Base-by-base conservation (phyloP, 2,797 vertebrate species). In the Ctenochaetus hawaiiensis region DNA sequence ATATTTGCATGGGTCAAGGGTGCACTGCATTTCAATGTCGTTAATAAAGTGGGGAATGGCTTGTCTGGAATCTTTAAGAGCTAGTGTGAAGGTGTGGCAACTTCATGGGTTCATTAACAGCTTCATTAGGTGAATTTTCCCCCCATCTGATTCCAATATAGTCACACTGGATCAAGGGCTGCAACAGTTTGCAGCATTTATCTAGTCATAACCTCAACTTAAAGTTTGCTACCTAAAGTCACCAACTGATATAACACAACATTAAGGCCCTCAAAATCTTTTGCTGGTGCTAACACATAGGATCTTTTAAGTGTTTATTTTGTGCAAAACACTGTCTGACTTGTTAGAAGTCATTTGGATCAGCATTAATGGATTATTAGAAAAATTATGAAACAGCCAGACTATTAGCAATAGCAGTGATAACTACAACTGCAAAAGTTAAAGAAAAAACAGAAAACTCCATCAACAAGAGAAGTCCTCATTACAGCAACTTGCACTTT, bases 401-500 rank as follows among this genome's bases (percentile, higher is more conserved):
- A 6, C 16, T 11, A 12, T 52, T 13, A 26, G 22, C 3, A 53
- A 0, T 4, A 2, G 16, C 9, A 23, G 13, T 14, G 16, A 41
- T 14, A 18, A 17, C 20, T n/a, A 0, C 14, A 16, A 70, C 41
- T 4, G 23, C 10, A 22, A 26, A 1, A 44, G 11, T 14, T 8
- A 60, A 11, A 10, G 5, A 43, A 52, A 52, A 8, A 49, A 13
- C 8, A 23, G 23, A 37, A 20, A 48, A 53, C 13, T 26, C 26
- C 23, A 47, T 48, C 18, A n/a, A 13, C 7, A 48, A 14, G 34
- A n/a, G 11, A 43, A 8, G 34, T 54, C 20, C 52, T 22, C 34
- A 23, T 0, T 0, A 9, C 10, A 22, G 14, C 20, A 20, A n/a
- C 26, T 4, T 22, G 23, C 3, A 58, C 1, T 37, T 51, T 22